Evolutionary conservation across 1,140 invertebrate genomes (phyloP), one percentile per base, ranked within the genome.

Genomic region (Trachymyrmex cornetzi): DNA sequence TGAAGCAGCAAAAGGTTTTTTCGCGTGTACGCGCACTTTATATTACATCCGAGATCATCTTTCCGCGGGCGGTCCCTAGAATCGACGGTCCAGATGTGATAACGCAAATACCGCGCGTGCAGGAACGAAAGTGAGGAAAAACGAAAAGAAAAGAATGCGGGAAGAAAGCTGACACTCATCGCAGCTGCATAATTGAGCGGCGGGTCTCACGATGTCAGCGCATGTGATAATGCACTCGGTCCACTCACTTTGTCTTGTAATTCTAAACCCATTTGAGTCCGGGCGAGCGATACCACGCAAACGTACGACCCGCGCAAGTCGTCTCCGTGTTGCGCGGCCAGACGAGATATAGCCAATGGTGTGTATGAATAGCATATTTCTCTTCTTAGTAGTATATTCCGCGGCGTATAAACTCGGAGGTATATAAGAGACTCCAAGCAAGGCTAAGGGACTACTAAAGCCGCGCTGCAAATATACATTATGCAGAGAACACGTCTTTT

Each of bases 201-300:
- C 80, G 80, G 57, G 80, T 84, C 80, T 72, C 69, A 84, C 80
- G 80, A 71, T 75, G 80, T 74, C 80, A 84, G 80, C 80, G 80
- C 38, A 61, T 63, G 57, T 44, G 80, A 84, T 84, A 84, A 75
- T 75, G 80, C 80, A 34, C 69, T 75, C 80, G 69, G 80, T 84
- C 67, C 80, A 50, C 55, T 74, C 80, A 75, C 80, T 84, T 84
- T 84, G 80, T 82, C 69, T 75, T 75, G 80, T 84, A 84, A 84
- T 84, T 75, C 80, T 84, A 84, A 63, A 84, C 80, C 80, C 69
- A 84, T 84, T 84, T 84, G 38, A 84, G 57, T 48, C 61, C 24
- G 69, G 24, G 24, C 55, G 80, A 55, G 80, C 80, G 57, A 84
- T 84, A 84, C n/a, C 80, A 3, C 80, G 55, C 67, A 22, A 72